Percentiles rank a stretch among this genome's conserved stretches.
phyloP scores from a whole-genome alignment of 2,888 invertebrate species.

The Leptothorax acervorum region DNA sequence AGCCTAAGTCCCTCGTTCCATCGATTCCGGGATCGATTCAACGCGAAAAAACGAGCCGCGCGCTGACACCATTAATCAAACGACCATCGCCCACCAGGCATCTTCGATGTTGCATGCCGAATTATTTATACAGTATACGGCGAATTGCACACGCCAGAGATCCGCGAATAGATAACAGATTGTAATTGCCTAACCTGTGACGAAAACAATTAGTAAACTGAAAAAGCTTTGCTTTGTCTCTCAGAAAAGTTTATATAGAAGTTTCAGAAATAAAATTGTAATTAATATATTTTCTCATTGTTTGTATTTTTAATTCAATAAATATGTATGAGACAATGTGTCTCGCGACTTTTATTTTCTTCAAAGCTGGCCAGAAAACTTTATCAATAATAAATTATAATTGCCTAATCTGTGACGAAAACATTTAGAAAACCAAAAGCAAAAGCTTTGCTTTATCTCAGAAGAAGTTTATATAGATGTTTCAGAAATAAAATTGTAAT shows the following conservation, averaged over 20 bases:
- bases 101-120: conserved; percentile 6
- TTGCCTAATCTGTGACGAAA: neutral
- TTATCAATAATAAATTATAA: neutral
- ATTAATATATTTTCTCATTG: neutral
- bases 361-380: neutral
- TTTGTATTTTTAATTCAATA: neutral
- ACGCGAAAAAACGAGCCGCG: neutral
- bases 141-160: neutral
- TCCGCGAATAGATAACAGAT: neutral
- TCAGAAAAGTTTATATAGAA: too few relatives aligned
- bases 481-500: too few relatives aligned
- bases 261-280: too few relatives aligned
- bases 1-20: neutral
- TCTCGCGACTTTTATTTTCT: neutral
- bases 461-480: too few relatives aligned
- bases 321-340: neutral
- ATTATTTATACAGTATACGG: conserved; percentile 28
- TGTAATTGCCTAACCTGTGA: neutral
- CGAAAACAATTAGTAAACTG: neutral
- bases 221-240: neutral
- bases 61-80: conserved; percentile 39
- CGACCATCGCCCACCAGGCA: neutral
- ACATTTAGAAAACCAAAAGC: neutral
- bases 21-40: conserved; percentile 34
- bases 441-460: neutral